These are phyloP conservation scores for Globicephala melas DNA, from an alignment of 2,113 vertebrate genomes.

Conservation along the genomic window DNA sequence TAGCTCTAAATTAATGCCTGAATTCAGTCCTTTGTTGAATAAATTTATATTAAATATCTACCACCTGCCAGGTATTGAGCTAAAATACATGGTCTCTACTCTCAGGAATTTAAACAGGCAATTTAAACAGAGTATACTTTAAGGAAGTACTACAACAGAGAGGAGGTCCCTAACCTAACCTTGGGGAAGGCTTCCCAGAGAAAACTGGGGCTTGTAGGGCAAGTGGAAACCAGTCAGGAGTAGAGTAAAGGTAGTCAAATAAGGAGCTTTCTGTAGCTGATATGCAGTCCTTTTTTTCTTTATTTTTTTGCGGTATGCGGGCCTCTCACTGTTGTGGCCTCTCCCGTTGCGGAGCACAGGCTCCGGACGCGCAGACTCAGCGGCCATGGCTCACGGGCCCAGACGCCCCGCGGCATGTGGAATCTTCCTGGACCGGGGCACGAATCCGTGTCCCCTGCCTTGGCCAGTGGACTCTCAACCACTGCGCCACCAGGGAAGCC, in stretches of 20 bases:
- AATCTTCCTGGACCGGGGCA: no score
- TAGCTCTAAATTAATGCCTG: neutral
- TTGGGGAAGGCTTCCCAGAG: neutral
- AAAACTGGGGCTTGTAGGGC: neutral
- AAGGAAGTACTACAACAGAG: neutral
- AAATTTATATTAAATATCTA: neutral
- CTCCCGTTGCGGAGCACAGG: no score
- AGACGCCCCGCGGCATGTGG: no score
- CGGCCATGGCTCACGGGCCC: no score
- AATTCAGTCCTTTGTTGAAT: neutral
- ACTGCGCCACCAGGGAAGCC: no score
- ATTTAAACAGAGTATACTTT: neutral
- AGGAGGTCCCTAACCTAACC: neutral
- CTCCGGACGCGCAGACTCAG: no score
- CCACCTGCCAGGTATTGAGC: neutral
- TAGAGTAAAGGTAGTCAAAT: neutral
- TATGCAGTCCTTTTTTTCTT: neutral
- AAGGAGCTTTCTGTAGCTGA: neutral
- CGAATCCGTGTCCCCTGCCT: no score
- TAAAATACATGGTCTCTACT: neutral
- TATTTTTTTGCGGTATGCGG: no score
- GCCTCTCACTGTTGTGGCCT: no score
- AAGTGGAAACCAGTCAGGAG: neutral
- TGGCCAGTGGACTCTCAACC: no score
- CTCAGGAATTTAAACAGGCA: neutral